phyloP scores from a whole-genome alignment of 2,888 invertebrate species.

The Zele albiditarsus region DNA sequence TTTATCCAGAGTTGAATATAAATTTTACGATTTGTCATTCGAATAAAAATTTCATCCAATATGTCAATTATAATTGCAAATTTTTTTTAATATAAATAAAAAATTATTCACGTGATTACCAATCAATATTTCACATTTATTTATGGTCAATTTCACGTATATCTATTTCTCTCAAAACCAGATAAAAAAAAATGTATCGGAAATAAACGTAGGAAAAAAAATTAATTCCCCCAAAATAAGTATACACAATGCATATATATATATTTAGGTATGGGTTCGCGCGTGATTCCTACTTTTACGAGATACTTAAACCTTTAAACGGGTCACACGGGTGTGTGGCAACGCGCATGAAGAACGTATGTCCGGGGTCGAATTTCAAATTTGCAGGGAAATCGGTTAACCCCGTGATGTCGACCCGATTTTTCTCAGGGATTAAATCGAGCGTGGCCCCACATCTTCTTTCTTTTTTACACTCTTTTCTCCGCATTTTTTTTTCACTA shows the following conservation, averaged over 20 bases:
- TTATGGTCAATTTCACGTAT: not conserved
- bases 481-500: constrained; percentile 33
- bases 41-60: not conserved
- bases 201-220: constrained; percentile 24
- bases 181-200: not conserved
- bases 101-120: not conserved
- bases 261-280: too few relatives aligned
- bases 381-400: constrained; percentile 72
- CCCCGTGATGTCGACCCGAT: constrained; percentile 59
- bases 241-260: constrained; percentile 10
- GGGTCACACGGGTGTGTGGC: constrained; percentile 56
- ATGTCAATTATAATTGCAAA: too few relatives aligned
- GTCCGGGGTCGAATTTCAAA: constrained; percentile 54
- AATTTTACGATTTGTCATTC: too few relatives aligned
- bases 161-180: not conserved
- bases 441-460: constrained; percentile 60
- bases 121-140: not conserved
- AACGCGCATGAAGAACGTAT: constrained; percentile 20
- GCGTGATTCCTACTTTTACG: constrained; percentile 65
- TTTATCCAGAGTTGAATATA: too few relatives aligned
- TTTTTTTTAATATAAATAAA: not conserved
- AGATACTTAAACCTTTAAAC: constrained; percentile 72
- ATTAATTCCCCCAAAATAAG: constrained; percentile 48
- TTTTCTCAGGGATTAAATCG: constrained; percentile 73
- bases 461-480: constrained; percentile 30